Evolutionary conservation across 2,888 invertebrate genomes (phyloP), one percentile per base, ranked within the genome.

Genomic region (Dinocampus coccinellae): DNA sequence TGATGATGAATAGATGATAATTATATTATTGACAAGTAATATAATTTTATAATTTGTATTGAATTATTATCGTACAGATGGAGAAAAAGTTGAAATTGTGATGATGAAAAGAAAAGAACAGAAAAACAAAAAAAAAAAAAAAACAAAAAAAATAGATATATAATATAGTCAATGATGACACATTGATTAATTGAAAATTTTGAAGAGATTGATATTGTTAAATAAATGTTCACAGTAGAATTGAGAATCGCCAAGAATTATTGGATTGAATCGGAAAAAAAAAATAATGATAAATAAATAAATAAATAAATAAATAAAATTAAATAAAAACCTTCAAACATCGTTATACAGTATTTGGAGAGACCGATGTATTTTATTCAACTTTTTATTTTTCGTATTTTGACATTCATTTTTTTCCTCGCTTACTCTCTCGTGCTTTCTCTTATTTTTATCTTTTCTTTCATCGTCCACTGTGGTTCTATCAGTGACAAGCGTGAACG

Each of bases 121-220:
- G 39, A 4, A n/a, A n/a, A n/a, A n/a, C n/a, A 29, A 29, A 7
- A 7, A 42, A 6, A 42, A n/a, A 42, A n/a, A 42, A 13, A 42
- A 42, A 42, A 42, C n/a, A 10, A 6, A 13, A 7, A n/a, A 42
- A 42, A n/a, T n/a, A n/a, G n/a, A n/a, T n/a, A n/a, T n/a, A n/a
- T n/a, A n/a, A n/a, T n/a, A n/a, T 13, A 42, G 10, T 42, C 6
- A n/a, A 13, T 55, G 55, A n/a, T n/a, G n/a, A n/a, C n/a, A n/a
- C 26, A 55, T 55, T 26, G 24, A 55, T 55, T 55, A 55, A 55
- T 55, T 55, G 24, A 55, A 26, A 55, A 55, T 55, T 55, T 11
- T 11, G 13, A n/a, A 13, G 24, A 22, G 24, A 55, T 26, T 24
- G 24, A 13, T 24, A 22, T 53, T 53, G 55, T 22, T 47, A 47